A percentile compares a stretch with the other conserved stretches of the same genome.
phyloP scores from a whole-genome alignment of 2,888 invertebrate genomes.

The Cataglyphis albicans region DNA sequence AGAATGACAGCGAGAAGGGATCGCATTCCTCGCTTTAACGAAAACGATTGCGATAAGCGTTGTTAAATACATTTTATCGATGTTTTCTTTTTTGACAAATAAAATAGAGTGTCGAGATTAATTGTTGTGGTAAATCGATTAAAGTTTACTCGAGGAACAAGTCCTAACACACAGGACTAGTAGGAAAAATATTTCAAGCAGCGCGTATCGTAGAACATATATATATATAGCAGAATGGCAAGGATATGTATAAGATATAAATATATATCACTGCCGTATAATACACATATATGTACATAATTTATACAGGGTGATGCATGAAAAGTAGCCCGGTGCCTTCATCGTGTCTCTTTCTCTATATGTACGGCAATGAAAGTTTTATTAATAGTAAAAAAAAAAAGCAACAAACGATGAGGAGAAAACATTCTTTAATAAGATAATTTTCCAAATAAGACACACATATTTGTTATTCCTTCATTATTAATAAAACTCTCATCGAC shows the following conservation, averaged over 20 bases:
- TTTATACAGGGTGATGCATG: constrained; percentile 68
- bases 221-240: constrained; percentile 68
- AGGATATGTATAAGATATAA: constrained; percentile 74
- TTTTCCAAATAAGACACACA: too few relatives aligned
- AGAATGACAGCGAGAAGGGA: not conserved
- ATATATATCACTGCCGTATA: constrained; percentile 84
- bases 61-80: constrained; percentile 46
- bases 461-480: not conserved
- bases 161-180: constrained; percentile 7
- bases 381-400: constrained; percentile 3
- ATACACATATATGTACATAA: constrained; percentile 77
- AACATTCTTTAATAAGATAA: constrained; percentile 1
- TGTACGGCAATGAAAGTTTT: not conserved
- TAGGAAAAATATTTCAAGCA: constrained; percentile 38
- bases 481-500: not conserved
- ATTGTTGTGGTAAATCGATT: constrained; percentile 35
- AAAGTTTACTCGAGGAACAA: constrained; percentile 31
- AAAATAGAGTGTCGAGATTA: constrained; percentile 46
- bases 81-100: constrained; percentile 50
- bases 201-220: constrained; percentile 60
- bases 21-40: constrained; percentile 16
- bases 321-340: not conserved
- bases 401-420: not conserved
- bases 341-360: not conserved
- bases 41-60: constrained; percentile 22